phyloP scores from a whole-genome alignment of 2,113 vertebrate genomes.

The Psammodynastes pulverulentus region DNA sequence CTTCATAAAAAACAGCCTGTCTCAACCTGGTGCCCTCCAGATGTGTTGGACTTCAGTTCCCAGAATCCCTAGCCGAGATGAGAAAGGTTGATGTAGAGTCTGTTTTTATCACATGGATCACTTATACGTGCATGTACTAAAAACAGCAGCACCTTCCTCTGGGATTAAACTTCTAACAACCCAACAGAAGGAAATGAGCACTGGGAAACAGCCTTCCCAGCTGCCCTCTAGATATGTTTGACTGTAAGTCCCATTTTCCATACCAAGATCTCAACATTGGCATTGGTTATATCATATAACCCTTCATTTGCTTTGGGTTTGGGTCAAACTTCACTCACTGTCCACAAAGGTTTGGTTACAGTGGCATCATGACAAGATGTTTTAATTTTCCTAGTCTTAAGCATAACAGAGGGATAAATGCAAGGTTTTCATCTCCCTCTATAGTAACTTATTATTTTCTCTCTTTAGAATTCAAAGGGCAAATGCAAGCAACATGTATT shows the following conservation, averaged over 20 bases:
- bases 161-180: background rate
- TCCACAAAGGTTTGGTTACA: background rate
- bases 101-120: background rate
- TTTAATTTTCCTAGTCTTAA: background rate
- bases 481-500: background rate
- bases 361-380: background rate
- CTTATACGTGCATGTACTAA: background rate
- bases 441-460: background rate
- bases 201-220: background rate
- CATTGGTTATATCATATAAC: background rate
- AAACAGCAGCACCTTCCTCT: background rate
- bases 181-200: background rate
- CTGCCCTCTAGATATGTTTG: background rate
- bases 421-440: background rate
- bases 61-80: background rate
- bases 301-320: background rate
- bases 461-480: background rate
- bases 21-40: background rate
- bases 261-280: background rate
- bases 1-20: background rate
- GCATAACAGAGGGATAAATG: background rate
- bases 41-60: background rate
- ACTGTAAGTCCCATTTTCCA: background rate
- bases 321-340: background rate
- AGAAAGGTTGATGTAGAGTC: background rate